Base-by-base conservation (phyloP, 2,888 invertebrate genomes). In the Ditula angustiorana region DNA sequence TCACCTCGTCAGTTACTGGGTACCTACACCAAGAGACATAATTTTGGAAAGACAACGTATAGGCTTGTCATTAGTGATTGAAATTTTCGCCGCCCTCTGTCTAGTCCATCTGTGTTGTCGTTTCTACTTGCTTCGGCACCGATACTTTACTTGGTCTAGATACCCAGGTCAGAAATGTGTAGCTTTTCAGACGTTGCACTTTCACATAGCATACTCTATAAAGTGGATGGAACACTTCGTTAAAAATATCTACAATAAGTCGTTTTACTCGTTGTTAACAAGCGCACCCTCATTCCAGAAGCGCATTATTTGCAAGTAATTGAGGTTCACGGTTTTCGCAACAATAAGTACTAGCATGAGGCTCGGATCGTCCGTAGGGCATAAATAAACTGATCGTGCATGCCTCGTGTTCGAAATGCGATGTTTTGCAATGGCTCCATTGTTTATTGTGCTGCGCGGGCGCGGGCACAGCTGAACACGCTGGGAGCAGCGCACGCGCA, bases 301-400 rank as follows among this genome's bases (percentile, higher is more conserved):
- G 53, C 53, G 53, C 37, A 53, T 30, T 46, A 23, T 26, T 49
- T 23, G 13, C 30, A 19, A 41, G 52, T 64, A 58, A 64, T 64
- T 63, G 57, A 44, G 37, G 33, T 24, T 62, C 41, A 33, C 46
- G 56, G 46, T 52, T 64, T 58, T 64, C 63, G 58, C 52, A 58
- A 64, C 67, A 67, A 62, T 65, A 58, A 47, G 24, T 41, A 44
- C 46, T 61, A 58, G 59, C 58, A 61, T 69, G 69, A 56, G 68
- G 68, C 76, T 79, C 78, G 80, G 82, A 79, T 75, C 78, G 79
- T 80, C 81, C 80, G 78, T 72, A 69, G 75, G 74, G 76, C 77
- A 76, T 81, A 82, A 85, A 84, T 79, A 79, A 81, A 72, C 72
- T 71, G 76, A 78, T 80, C 83, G 85, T 82, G 82, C 80, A 80